Conservation (phyloP, 1,140 invertebrate genomes). For the Luehdorfia chinensis region DNA sequence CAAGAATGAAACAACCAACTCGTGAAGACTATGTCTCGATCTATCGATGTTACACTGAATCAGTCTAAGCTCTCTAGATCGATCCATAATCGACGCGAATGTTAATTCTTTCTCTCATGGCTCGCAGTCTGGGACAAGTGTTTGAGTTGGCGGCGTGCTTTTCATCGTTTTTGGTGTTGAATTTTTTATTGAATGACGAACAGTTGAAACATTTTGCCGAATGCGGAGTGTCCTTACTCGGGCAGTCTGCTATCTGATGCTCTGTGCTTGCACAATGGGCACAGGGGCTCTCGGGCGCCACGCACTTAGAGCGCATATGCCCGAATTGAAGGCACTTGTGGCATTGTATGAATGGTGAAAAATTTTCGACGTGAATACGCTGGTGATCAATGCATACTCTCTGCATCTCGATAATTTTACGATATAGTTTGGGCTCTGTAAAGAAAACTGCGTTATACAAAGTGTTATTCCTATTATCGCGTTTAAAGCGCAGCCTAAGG, state of each 20-base stretch:
- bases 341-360: too few relatives aligned
- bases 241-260: neutral
- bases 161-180: neutral
- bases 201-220: neutral
- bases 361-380: too few relatives aligned
- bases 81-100: neutral
- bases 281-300: neutral
- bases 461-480: neutral
- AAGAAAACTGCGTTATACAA: neutral
- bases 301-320: neutral
- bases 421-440: neutral
- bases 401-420: neutral
- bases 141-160: neutral
- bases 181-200: neutral
- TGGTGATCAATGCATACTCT: neutral
- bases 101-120: neutral
- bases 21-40: too few relatives aligned
- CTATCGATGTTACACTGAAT: neutral
- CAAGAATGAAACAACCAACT: too few relatives aligned
- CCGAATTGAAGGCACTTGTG: too few relatives aligned
- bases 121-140: neutral
- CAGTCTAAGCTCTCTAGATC: neutral
- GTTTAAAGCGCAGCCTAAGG: neutral
- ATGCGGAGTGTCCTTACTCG: neutral
- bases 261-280: too few relatives aligned